These are phyloP conservation scores for Hymenopus coronatus DNA, from an alignment of 2,888 invertebrate genomes.

Conservation along the genomic window DNA sequence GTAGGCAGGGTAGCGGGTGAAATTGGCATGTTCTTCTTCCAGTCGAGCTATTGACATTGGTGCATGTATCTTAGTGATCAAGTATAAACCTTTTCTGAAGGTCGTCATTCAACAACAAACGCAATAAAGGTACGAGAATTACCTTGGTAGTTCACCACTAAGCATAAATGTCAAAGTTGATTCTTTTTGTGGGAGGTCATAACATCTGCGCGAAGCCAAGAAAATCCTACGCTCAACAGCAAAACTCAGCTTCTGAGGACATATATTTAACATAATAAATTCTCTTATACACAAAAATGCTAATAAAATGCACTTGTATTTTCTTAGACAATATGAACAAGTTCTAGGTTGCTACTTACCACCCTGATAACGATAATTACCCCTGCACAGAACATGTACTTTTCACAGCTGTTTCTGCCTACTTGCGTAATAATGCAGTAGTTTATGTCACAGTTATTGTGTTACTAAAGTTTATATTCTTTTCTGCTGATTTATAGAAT, in stretches of 20 bases:
- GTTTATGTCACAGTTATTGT: neutral
- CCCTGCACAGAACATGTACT: neutral
- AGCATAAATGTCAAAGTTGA: neutral
- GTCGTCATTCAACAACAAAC: no score
- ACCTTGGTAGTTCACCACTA: neutral
- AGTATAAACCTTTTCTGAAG: no score
- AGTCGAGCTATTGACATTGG: no score
- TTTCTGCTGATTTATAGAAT: neutral
- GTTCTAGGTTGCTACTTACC: neutral
- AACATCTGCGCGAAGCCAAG: neutral
- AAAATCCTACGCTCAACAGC: neutral
- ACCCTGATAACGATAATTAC: neutral
- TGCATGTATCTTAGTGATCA: no score
- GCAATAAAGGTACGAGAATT: neutral
- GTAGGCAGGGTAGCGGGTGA: no score
- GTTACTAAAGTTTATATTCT: neutral
- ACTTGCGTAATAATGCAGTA: neutral
- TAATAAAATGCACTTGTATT: neutral
- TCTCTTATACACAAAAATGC: neutral
- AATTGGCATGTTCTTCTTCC: no score
- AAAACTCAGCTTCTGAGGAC: neutral
- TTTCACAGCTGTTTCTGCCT: neutral
- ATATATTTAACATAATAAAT: neutral
- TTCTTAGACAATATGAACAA: neutral
- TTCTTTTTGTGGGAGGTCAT: neutral